phyloP scores from a whole-genome alignment of 1,140 invertebrate species.

The Armadillidium nasatum region DNA sequence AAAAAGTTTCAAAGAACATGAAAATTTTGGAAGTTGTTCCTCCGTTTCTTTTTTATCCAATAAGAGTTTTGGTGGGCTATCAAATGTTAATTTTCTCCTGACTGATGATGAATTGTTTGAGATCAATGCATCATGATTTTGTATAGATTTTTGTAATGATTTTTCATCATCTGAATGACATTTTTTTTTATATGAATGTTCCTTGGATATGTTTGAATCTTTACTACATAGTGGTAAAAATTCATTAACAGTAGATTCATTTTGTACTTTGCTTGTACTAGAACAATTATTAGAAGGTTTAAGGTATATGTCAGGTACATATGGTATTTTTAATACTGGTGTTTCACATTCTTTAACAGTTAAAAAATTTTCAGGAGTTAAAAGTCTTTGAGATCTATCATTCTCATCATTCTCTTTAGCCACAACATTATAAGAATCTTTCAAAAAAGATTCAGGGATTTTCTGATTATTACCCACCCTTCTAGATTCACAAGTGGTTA shows the following conservation, averaged over 20 bases:
- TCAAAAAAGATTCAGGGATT: not conserved
- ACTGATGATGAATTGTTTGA: not conserved
- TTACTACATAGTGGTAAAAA: not conserved
- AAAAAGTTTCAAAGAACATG: conserved; percentile 1
- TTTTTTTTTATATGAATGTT: not conserved
- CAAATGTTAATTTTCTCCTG: conserved; percentile 11
- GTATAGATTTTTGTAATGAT: not conserved
- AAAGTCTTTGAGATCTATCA: not conserved
- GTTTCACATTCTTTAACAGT: not conserved
- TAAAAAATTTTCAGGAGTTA: not conserved
- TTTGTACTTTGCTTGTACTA: conserved; percentile 1
- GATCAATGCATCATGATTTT: not conserved
- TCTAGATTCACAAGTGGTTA: not conserved
- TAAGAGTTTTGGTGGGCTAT: not conserved
- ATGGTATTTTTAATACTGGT: not conserved
- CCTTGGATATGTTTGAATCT: not conserved
- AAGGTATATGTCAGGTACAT: not conserved
- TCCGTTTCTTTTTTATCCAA: conserved; percentile 26
- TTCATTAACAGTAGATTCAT: not conserved
- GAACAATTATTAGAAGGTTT: not conserved
- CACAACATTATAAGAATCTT: too few relatives aligned
- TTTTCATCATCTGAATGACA: conserved; percentile 7
- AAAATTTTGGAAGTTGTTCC: conserved; percentile 14
- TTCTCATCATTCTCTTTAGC: not conserved
- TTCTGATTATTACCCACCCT: not conserved